Base-by-base conservation (phyloP, 2,888 invertebrate genomes). In the Macaria notata region DNA sequence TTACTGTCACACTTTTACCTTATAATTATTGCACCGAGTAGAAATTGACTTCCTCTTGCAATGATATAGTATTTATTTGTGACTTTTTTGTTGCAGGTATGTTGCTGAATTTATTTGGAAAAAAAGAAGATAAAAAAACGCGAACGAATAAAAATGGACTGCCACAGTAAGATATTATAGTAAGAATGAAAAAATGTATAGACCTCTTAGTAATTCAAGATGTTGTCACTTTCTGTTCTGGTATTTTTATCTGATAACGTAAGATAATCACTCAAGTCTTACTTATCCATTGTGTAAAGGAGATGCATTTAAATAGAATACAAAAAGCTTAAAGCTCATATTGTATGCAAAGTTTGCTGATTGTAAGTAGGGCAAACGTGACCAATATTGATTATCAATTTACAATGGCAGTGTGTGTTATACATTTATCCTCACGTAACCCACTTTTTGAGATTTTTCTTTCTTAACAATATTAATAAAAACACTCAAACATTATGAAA, bases 11-110 rank as follows among this genome's bases (percentile, higher is more conserved):
- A 51, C 39, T 1, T 57, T 54, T 50, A n/a, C 59, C 59, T 58
- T 58, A 44, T 54, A 58, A 54, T 59, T 59, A 54, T 59, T 46
- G 31, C 31, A 46, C 49, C 49, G 54, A 54, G 46, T 45, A 31
- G 50, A n/a, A 47, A 48, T 50, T 54, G 54, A 54, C 41, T 42
- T 46, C 48, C 19, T 46, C 46, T 45, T 56, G 48, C 43, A 52
- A 49, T 46, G 52, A 49, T 57, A 53, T 49, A 45, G 29, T 50
- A 31, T 43, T 44, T 48, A 56, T 39, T 41, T 45, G 39, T 46
- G 3, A 1, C 19, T 8, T 48, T 51, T 55, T 59, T 55, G 54
- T 59, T 59, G 29, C 59, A 59, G 59, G 55, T 41, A 41, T 3
- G 41, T 9, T 4, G 41, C 41, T 41, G 7, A 36, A 7, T 4